phyloP scores from a whole-genome alignment of 2,797 vertebrate species.

The Lepilemur septentrionalis region DNA sequence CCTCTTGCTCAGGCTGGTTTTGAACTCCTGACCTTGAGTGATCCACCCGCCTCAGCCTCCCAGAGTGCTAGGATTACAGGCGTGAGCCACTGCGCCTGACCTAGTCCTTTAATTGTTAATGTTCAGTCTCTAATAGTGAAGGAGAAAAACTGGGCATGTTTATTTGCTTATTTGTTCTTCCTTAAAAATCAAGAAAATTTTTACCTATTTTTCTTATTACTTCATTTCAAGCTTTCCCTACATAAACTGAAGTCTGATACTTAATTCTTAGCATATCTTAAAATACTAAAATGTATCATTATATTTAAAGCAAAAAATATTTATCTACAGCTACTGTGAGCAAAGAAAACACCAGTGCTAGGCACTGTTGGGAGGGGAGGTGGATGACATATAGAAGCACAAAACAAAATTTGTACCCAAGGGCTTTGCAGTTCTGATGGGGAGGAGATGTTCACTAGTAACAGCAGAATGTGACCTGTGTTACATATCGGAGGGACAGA shows the following conservation, averaged over 20 bases:
- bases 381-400: background rate
- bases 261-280: background rate
- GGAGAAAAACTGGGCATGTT: background rate
- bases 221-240: background rate
- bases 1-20: too few relatives aligned
- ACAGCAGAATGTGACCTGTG: background rate
- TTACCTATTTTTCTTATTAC: background rate
- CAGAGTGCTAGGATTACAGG: too few relatives aligned
- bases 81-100: too few relatives aligned
- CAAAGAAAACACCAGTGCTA: background rate
- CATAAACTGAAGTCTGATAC: background rate
- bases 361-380: background rate
- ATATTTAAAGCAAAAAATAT: background rate
- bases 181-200: background rate
- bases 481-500: rapidly evolving
- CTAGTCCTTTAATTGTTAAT: background rate
- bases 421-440: background rate
- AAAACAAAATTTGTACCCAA: background rate
- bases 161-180: background rate
- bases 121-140: background rate
- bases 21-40: too few relatives aligned
- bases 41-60: too few relatives aligned
- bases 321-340: background rate
- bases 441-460: background rate
- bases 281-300: background rate